Evolutionary conservation across 1,140 invertebrate genomes (phyloP).

Genomic region (Telenomus remus): DNA sequence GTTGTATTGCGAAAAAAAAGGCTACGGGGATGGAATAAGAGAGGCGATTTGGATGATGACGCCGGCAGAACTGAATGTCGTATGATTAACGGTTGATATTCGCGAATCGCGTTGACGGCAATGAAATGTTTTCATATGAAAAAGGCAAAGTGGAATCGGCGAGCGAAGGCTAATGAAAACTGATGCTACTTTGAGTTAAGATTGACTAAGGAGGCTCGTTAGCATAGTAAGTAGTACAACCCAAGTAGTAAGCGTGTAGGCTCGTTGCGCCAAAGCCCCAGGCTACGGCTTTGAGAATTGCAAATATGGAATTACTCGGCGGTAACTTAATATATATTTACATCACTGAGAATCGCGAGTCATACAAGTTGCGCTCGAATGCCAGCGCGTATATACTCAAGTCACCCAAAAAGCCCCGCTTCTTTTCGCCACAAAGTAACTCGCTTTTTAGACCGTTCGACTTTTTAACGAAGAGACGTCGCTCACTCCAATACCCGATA

Average conservation of each 20-base stretch:
- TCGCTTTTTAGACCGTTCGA: background rate
- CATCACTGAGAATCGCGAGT: slow-evolving; percentile 25
- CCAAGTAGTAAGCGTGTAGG: slow-evolving; percentile 49
- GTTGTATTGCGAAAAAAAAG: slow-evolving; percentile 17
- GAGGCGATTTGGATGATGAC: slow-evolving; percentile 34
- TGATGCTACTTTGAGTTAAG: slow-evolving; percentile 58
- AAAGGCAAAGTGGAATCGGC: slow-evolving; percentile 25
- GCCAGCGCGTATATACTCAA: background rate
- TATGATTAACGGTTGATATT: slow-evolving; percentile 40
- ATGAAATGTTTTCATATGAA: slow-evolving; percentile 25
- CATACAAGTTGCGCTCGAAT: slow-evolving; percentile 33
- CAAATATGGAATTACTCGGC: slow-evolving; percentile 62
- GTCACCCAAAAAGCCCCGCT: background rate
- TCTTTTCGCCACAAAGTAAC: background rate
- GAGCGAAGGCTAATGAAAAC: slow-evolving; percentile 58
- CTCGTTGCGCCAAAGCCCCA: slow-evolving; percentile 62
- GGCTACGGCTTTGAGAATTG: slow-evolving; percentile 65
- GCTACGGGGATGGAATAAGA: background rate
- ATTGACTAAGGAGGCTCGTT: slow-evolving; percentile 58
- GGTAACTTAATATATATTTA: slow-evolving; percentile 56
- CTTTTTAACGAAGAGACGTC: background rate
- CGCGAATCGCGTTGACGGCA: slow-evolving; percentile 33
- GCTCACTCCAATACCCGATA: no score
- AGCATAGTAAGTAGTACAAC: slow-evolving; percentile 57
- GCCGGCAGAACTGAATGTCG: slow-evolving; percentile 42